Evolutionary conservation across 2,888 invertebrate genomes (phyloP), one percentile per base, ranked within the genome.

Genomic region (Fragum sueziense): DNA sequence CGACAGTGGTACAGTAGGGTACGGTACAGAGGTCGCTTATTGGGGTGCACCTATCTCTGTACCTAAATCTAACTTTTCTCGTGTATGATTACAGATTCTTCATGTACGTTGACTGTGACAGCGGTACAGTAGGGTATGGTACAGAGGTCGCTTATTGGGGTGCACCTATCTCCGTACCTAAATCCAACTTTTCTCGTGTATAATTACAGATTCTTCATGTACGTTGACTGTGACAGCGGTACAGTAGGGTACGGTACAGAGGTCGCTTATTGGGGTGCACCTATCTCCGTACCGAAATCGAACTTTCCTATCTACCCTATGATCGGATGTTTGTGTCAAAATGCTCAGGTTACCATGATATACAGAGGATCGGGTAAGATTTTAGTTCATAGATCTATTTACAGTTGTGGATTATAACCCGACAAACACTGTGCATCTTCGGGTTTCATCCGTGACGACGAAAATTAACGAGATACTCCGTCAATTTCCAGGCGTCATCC

Each of bases 311-410:
- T 84, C 22, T 77, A 82, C 59, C 77, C 80, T n/a, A 84, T 84
- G 84, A 47, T 84, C 20, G 84, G 84, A 1, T 51, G 51, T 20
- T 57, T 77, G 70, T 75, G 74, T 37, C 51, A 62, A 25, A 77
- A 79, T 33, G 61, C 84, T 4, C 73, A 77, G 41, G 65, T 84
- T 0, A 79, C 77, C 20, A 77, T 84, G 77, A 73, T 80, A 37
- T 84, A 84, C 71, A 71, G 79, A 27, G 84, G 84, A 9, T 82
- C 84, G 41, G 84, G 84, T 81, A 74, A 29, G 70, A n/a, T n/a
- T n/a, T n/a, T n/a, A n/a, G n/a, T n/a, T n/a, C n/a, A n/a, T n/a
- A n/a, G n/a, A n/a, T n/a, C n/a, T n/a, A n/a, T n/a, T n/a, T n/a
- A n/a, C n/a, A n/a, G n/a, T n/a, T n/a, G n/a, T n/a, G n/a, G n/a